Conservation (phyloP, 2,797 vertebrate genomes). For the Accipiter superciliosus region DNA sequence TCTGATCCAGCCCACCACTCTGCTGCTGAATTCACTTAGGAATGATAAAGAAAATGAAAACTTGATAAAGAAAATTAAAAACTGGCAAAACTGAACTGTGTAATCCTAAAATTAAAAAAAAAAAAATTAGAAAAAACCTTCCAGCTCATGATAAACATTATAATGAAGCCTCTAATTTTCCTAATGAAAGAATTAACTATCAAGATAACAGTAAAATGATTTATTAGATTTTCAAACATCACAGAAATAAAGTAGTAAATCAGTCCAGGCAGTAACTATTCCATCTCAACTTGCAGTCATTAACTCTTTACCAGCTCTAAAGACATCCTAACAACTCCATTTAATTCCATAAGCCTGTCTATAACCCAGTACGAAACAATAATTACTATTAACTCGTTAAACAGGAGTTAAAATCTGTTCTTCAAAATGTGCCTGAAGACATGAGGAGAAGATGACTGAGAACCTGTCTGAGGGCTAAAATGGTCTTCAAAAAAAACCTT, state of each 20-base stretch:
- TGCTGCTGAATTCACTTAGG: not conserved
- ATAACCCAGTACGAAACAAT: slow-evolving; percentile 76
- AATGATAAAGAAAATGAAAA: not conserved
- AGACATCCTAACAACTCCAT: slow-evolving; percentile 56
- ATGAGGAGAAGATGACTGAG: slow-evolving; percentile 63
- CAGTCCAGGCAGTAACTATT: slow-evolving; percentile 52
- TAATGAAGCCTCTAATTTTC: slow-evolving; percentile 57
- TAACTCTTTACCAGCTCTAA: slow-evolving; percentile 73
- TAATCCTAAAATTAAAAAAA: slow-evolving; percentile 2
- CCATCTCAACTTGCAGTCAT: slow-evolving; percentile 56
- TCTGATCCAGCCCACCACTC: not conserved
- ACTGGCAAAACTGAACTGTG: slow-evolving; percentile 2
- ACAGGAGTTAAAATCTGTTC: slow-evolving; percentile 83
- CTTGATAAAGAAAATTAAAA: slow-evolving; percentile 6
- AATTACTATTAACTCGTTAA: slow-evolving; percentile 90
- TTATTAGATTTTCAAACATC: slow-evolving; percentile 69
- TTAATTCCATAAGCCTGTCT: slow-evolving; percentile 66
- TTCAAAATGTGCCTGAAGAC: slow-evolving; percentile 80
- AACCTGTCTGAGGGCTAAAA: slow-evolving; percentile 76
- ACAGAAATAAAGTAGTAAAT: slow-evolving; percentile 68
- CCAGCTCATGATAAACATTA: slow-evolving; percentile 47
- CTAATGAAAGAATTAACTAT: slow-evolving; percentile 70
- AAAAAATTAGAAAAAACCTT: not conserved
- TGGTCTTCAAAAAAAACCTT: slow-evolving; percentile 49
- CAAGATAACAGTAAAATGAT: slow-evolving; percentile 70